Evolutionary conservation across 2,797 vertebrate species (phyloP).

Genomic region (Oryzias dopingdopingensis): DNA sequence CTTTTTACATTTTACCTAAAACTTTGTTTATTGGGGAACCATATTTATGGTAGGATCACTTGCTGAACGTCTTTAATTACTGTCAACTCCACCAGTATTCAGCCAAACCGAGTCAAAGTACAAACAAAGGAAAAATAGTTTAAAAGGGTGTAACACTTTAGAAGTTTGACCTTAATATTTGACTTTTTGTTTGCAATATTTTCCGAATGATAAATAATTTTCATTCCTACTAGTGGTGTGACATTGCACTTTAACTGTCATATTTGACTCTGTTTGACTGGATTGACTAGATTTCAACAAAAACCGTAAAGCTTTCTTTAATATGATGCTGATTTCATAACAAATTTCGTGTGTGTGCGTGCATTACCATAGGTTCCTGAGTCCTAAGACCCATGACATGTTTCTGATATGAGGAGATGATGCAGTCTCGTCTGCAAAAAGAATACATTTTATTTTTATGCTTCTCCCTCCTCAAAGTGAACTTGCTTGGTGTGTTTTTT

Average conservation of each 20-base stretch:
- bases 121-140: background rate
- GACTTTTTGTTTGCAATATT: too few relatives aligned
- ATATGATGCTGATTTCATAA: background rate
- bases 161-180: too few relatives aligned
- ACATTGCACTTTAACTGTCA: background rate
- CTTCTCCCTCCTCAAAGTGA: background rate
- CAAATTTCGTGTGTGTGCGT: too few relatives aligned
- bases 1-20: background rate
- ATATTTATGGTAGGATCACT: too few relatives aligned
- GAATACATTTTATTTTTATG: background rate
- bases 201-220: too few relatives aligned
- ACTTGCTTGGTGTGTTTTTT: too few relatives aligned
- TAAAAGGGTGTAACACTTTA: background rate
- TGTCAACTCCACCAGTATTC: too few relatives aligned
- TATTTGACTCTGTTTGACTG: background rate
- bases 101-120: too few relatives aligned
- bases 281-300: background rate
- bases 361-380: conserved; percentile 70
- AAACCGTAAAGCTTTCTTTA: background rate
- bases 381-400: conserved; percentile 49
- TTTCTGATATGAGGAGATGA: conserved; percentile 80
- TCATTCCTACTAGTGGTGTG: too few relatives aligned
- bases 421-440: conserved; percentile 73
- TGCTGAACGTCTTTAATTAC: too few relatives aligned
- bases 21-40: background rate